These are phyloP conservation scores for Bedellia somnulentella DNA, from an alignment of 2,888 invertebrate genomes.

Conservation along the genomic window DNA sequence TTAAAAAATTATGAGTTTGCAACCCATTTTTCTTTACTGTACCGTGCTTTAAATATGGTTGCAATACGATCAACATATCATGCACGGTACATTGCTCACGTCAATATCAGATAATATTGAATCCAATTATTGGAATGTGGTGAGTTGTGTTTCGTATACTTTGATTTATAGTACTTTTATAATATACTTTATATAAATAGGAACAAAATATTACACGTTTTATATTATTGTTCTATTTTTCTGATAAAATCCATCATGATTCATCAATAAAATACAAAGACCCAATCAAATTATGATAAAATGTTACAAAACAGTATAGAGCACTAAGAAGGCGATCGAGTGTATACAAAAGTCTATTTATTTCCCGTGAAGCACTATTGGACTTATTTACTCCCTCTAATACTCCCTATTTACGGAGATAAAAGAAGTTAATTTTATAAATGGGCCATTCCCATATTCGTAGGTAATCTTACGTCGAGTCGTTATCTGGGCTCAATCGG, in stretches of 20 bases:
- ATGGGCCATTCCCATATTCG: conserved; percentile 48
- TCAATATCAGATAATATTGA: conserved; percentile 2
- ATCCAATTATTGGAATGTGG: conserved; percentile 1
- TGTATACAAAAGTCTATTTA: conserved; percentile 29
- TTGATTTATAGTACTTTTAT: no score
- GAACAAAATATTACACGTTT: no score
- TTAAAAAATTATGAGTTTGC: no score
- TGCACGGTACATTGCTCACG: conserved; percentile 1
- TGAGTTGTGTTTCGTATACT: no score
- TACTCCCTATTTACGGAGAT: conserved; percentile 42
- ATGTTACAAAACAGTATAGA: conserved; percentile 6
- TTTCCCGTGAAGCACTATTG: conserved; percentile 25
- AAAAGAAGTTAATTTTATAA: conserved; percentile 57
- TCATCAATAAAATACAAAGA: no score
- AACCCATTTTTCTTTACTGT: no score
- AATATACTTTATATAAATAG: no score
- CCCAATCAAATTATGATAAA: neutral
- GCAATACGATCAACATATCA: neutral
- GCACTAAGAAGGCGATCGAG: conserved; percentile 15
- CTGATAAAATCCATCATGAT: no score
- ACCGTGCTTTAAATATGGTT: no score
- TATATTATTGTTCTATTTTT: no score
- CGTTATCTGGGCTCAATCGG: conserved; percentile 52
- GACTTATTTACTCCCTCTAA: conserved; percentile 45
- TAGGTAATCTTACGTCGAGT: conserved; percentile 48